These are phyloP conservation scores for Ectemnius lituratus DNA, from an alignment of 2,888 invertebrate species.

Conservation along the genomic window DNA sequence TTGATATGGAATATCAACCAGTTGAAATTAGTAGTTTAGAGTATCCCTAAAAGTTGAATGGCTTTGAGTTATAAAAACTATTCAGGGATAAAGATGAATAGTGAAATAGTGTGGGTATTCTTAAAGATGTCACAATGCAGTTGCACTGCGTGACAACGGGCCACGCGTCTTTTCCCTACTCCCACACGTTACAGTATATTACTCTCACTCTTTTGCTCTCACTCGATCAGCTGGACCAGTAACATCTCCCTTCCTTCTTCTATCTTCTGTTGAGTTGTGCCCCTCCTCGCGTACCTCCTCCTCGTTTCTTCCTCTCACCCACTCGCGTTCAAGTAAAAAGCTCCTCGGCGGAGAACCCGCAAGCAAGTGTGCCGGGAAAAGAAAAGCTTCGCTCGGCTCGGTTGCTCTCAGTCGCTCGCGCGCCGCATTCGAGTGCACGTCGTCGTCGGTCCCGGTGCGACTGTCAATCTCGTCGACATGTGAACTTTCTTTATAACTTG, in stretches of 20 bases:
- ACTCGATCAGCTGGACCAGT: slow-evolving; percentile 17
- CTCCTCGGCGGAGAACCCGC: slow-evolving; percentile 52
- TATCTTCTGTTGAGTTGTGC: slow-evolving; percentile 36
- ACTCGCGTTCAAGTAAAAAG: slow-evolving; percentile 56
- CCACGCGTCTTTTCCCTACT: slow-evolving; percentile 71
- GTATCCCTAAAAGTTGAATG: no score
- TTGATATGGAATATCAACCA: not conserved
- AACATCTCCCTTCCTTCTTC: slow-evolving; percentile 18
- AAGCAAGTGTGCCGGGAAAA: slow-evolving; percentile 57
- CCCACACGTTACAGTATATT: slow-evolving; percentile 58
- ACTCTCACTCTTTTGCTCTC: slow-evolving; percentile 15
- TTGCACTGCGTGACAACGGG: slow-evolving; percentile 69
- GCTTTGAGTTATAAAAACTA: not conserved
- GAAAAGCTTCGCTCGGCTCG: slow-evolving; percentile 14
- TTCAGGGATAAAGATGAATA: slow-evolving; percentile 21
- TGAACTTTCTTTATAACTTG: not conserved
- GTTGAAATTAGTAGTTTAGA: no score
- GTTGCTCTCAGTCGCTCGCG: slow-evolving; percentile 62
- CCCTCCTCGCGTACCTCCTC: slow-evolving; percentile 34
- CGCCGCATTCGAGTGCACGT: slow-evolving; percentile 56
- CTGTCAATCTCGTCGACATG: not conserved
- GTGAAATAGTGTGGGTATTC: slow-evolving; percentile 47
- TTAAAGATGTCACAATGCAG: slow-evolving; percentile 70
- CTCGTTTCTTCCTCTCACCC: slow-evolving; percentile 45
- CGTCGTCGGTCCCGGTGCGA: slow-evolving; percentile 38